phyloP scores from a whole-genome alignment of 2,888 invertebrate genomes.

The Calliopum simillimum region DNA sequence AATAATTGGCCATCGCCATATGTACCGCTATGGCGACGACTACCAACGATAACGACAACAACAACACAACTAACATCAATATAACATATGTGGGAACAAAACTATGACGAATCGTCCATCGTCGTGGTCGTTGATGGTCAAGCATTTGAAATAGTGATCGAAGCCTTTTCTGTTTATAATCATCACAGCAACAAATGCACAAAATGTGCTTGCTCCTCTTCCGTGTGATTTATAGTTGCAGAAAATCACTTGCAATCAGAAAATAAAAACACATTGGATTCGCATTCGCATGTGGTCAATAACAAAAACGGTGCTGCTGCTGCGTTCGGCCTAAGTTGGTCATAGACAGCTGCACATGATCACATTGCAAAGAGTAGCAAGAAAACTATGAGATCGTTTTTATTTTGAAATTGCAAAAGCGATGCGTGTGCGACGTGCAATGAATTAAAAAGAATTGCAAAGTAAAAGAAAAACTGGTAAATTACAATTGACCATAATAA shows the following conservation, averaged over 20 bases:
- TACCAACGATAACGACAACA: not conserved
- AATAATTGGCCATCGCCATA: conserved; percentile 13
- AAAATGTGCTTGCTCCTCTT: conserved; percentile 11
- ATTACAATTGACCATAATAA: conserved; percentile 14
- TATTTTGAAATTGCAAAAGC: conserved; percentile 10
- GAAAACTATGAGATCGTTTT: conserved; percentile 21
- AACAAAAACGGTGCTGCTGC: no score
- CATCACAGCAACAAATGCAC: not conserved
- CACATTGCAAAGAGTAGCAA: not conserved
- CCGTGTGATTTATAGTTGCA: conserved; percentile 17
- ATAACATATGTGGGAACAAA: conserved; percentile 21
- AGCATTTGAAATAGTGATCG: conserved; percentile 11
- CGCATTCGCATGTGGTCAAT: no score
- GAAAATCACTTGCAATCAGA: conserved; percentile 6
- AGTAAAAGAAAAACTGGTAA: not conserved
- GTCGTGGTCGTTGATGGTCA: no score
- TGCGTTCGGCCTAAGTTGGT: not conserved
- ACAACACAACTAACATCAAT: not conserved
- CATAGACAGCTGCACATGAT: conserved; percentile 16
- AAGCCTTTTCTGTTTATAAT: not conserved
- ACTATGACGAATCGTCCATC: not conserved
- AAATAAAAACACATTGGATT: not conserved
- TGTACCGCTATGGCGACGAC: conserved; percentile 14
- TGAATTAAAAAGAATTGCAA: not conserved
- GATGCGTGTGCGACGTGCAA: conserved; percentile 19